Evolutionary conservation across 1,140 invertebrate genomes (phyloP).

Genomic region (Macrocentrus cingulum): DNA sequence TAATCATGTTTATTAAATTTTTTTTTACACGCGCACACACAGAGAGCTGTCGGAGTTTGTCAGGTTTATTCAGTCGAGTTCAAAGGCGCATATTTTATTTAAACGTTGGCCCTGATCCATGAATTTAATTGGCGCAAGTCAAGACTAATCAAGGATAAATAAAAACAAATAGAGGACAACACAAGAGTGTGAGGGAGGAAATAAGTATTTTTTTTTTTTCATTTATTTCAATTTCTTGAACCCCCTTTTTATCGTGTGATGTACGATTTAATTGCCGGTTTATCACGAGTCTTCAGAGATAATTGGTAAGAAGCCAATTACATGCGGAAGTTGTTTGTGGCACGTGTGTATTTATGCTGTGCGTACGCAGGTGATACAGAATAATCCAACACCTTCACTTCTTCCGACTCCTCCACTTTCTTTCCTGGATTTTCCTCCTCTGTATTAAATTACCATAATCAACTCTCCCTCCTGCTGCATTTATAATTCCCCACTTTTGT

Average conservation of each 20-base stretch:
- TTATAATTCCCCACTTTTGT: too few relatives aligned
- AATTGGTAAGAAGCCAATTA: conserved; percentile 10
- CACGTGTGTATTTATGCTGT: conserved; percentile 5
- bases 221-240: too few relatives aligned
- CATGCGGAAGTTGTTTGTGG: conserved; percentile 13
- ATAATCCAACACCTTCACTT: background rate
- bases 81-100: conserved; percentile 9
- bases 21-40: background rate
- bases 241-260: background rate
- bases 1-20: background rate
- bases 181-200: too few relatives aligned
- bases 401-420: background rate
- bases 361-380: background rate
- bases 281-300: background rate
- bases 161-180: background rate
- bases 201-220: too few relatives aligned
- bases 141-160: background rate
- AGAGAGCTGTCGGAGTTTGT: too few relatives aligned
- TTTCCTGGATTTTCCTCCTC: conserved; percentile 2
- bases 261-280: background rate
- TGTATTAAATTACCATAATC: background rate
- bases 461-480: too few relatives aligned
- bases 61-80: background rate
- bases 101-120: background rate
- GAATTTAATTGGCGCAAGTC: background rate